Base-by-base conservation (phyloP, 2,113 vertebrate species). In the Rhombomys opimus region DNA sequence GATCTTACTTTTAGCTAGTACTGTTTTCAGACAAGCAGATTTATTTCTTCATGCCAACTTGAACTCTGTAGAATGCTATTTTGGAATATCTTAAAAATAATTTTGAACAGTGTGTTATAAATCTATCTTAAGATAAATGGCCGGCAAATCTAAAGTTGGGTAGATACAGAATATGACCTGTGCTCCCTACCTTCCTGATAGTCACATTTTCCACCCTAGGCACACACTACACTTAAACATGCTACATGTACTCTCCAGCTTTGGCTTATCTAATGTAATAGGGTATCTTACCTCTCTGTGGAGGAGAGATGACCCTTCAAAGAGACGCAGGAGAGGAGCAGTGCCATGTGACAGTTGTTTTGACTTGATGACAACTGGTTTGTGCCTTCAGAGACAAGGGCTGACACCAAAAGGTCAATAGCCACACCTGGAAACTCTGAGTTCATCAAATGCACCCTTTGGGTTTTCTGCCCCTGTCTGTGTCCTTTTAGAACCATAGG, bases 141-240 rank as follows among this genome's bases (percentile, higher is more conserved):
- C 57, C 54, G 82, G 4, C 7, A 85, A n/a, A 13, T n/a, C 38
- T 54, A 12, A 90, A 54, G 18, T 5, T 25, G 30, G 2, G 63
- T 52, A 17, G 7, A n/a, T 32, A 13, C 41, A 41, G 23, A 84
- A 30, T 6, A 63, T 57, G 38, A 30, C 59, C 38, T 65, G 59
- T 85, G 59, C 41, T 7, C 18, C 13, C 20, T 7, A 15, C 61
- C 30, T 81, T 73, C 27, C 17, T 72, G 59, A 50, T 46, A 38
- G 0, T 10, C 35, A 52, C 50, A 1, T 11, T 22, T 8, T 52
- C 11, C 0, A 76, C 30, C 5, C 13, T 41, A 0, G 20, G 25
- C 30, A 50, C 13, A 59, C n/a, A 72, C 59, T 18, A 72, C 4
- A 12, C 54, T 7, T 3, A 8, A 73, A n/a, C 32, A 17, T 7